Evolutionary conservation across 2,888 invertebrate species (phyloP).

Genomic region (Heliconius erato): DNA sequence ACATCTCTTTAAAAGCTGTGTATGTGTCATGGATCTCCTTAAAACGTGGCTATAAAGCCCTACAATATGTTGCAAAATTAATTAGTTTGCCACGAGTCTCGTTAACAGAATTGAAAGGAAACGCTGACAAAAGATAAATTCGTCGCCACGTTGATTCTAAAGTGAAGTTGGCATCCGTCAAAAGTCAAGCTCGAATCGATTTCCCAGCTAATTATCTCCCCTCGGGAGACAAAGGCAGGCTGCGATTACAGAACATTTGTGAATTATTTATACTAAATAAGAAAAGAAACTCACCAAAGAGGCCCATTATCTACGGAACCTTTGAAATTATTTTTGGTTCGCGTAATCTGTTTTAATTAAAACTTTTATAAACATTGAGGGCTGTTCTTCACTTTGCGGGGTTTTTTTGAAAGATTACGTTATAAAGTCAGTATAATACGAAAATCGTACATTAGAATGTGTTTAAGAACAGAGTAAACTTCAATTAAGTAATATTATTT

Average conservation of each 20-base stretch:
- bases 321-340: constrained; percentile 32
- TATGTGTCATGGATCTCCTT: not conserved
- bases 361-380: constrained; percentile 25
- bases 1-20: not conserved
- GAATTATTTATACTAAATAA: constrained; percentile 42
- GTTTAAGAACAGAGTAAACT: not conserved
- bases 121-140: constrained; percentile 49
- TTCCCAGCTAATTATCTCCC: constrained; percentile 68
- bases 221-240: constrained; percentile 53
- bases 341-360: constrained; percentile 39
- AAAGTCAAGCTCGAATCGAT: constrained; percentile 60
- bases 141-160: constrained; percentile 51
- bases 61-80: constrained; percentile 41
- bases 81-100: constrained; percentile 42
- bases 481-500: too few species aligned
- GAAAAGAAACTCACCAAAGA: constrained; percentile 27
- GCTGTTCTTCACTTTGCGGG: constrained; percentile 1
- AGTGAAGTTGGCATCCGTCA: constrained; percentile 63
- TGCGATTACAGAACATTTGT: constrained; percentile 39
- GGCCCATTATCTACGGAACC: constrained; percentile 26
- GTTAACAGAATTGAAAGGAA: constrained; percentile 48
- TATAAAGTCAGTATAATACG: not conserved
- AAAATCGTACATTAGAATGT: not conserved
- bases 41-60: not conserved
- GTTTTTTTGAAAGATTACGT: constrained; percentile 6